Percentiles rank a stretch among this genome's conserved stretches.
Evolutionary conservation across 2,113 vertebrate species (phyloP).

Genomic region (Melanotaenia duboulayi): DNA sequence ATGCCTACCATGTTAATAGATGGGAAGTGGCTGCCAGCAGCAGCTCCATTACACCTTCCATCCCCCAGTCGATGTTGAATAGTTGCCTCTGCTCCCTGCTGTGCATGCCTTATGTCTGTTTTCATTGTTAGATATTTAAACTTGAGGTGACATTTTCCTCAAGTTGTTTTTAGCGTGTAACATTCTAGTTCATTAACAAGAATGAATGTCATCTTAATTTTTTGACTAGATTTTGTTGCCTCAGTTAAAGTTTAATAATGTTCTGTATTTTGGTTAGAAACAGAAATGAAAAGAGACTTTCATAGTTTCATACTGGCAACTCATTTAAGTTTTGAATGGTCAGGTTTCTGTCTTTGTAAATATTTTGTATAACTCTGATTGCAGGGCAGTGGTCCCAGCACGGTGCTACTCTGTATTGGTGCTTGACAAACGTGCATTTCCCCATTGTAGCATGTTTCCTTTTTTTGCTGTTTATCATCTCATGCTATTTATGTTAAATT

Average conservation of each 20-base stretch:
- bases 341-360: neutral
- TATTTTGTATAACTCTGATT: neutral
- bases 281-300: neutral
- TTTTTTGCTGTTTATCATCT: neutral
- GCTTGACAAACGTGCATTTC: no score
- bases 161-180: constrained; percentile 9
- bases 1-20: constrained; percentile 55
- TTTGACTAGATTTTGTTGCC: constrained; percentile 8
- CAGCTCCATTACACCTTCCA: constrained; percentile 50
- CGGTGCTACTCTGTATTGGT: no score
- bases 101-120: constrained; percentile 29
- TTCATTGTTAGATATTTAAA: constrained; percentile 37
- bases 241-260: neutral
- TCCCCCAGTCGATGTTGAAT: constrained; percentile 33
- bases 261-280: neutral
- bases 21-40: constrained; percentile 55
- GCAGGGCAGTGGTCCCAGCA: neutral
- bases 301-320: no score
- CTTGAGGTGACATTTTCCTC: constrained; percentile 48
- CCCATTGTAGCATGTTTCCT: neutral
- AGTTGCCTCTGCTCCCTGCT: constrained; percentile 30
- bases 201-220: constrained; percentile 11
- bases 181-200: constrained; percentile 10
- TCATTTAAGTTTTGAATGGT: neutral
- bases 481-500: neutral